Conservation (phyloP, 2,888 invertebrate genomes). For the Allophyes oxyacanthae region DNA sequence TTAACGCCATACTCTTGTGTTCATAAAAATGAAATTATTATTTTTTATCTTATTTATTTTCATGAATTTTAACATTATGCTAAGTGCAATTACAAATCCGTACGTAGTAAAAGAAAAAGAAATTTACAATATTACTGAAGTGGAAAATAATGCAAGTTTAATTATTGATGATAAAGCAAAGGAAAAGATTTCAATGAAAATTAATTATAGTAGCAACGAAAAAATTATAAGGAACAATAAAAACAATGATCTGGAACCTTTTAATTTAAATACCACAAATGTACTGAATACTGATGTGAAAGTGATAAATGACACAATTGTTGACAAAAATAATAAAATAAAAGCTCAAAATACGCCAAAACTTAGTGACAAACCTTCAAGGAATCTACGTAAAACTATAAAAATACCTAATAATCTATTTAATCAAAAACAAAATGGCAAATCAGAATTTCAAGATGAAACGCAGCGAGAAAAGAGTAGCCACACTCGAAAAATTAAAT, state of each 20-base stretch:
- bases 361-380: background rate
- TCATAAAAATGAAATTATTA: constrained; percentile 14
- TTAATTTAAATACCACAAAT: background rate
- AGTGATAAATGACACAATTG: background rate
- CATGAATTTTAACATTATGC: background rate
- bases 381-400: background rate
- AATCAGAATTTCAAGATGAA: too few relatives aligned
- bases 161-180: background rate
- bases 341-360: background rate
- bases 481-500: background rate
- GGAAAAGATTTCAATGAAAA: background rate
- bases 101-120: background rate
- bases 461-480: too few relatives aligned
- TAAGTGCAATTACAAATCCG: background rate
- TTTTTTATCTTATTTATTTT: constrained; percentile 9
- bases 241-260: too few relatives aligned
- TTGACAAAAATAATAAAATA: background rate
- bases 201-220: background rate
- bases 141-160: background rate
- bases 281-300: background rate
- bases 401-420: background rate
- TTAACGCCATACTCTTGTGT: background rate
- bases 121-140: background rate
- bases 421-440: too few relatives aligned
- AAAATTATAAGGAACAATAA: background rate